Evolutionary conservation across 2,113 vertebrate species (phyloP).

Genomic region (Myrmecobius fasciatus): DNA sequence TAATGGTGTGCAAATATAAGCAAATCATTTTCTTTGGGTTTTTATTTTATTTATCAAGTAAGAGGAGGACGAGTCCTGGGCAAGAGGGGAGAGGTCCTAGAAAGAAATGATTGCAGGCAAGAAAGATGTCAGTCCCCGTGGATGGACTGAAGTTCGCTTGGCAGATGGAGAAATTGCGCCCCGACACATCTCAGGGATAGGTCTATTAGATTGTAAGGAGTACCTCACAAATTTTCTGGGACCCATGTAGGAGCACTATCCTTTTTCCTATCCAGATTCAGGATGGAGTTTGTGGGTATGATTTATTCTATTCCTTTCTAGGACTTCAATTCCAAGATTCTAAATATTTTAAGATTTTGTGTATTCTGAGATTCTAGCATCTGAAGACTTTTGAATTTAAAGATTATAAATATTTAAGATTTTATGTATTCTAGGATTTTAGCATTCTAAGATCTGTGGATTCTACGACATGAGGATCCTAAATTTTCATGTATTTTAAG

Average conservation of each 20-base stretch:
- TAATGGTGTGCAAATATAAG: not conserved
- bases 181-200: not conserved
- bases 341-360: constrained; percentile 4
- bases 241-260: not conserved
- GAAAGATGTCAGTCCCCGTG: not conserved
- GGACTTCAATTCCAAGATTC: not conserved
- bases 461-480: not conserved
- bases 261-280: not conserved
- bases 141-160: not conserved
- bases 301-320: not conserved
- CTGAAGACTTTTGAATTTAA: not conserved
- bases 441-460: not conserved
- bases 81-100: not conserved
- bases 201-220: not conserved
- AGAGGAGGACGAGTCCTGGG: not conserved
- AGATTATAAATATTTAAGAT: not conserved
- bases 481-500: not conserved
- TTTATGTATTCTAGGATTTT: not conserved
- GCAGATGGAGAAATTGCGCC: not conserved
- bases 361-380: not conserved
- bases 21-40: not conserved
- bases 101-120: not conserved
- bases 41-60: not conserved
- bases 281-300: not conserved
- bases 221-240: not conserved